Evolutionary conservation across 2,113 vertebrate genomes (phyloP).

Genomic region (Microcebus tavaratra): DNA sequence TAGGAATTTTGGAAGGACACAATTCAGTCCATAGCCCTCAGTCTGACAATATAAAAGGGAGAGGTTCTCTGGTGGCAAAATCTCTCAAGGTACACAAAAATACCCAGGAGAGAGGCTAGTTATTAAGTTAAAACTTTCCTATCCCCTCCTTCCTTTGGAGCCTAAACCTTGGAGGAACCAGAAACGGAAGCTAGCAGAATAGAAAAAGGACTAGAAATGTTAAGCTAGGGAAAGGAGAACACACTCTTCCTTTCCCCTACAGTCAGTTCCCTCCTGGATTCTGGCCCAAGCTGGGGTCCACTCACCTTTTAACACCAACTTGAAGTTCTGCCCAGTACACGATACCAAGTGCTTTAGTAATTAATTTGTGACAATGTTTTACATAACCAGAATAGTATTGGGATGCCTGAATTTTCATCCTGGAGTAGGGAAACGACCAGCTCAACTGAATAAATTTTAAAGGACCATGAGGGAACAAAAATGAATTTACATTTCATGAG

Average conservation of each 20-base stretch:
- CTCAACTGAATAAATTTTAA: neutral
- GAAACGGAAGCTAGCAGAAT: neutral
- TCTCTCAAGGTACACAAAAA: neutral
- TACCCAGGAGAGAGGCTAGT: neutral
- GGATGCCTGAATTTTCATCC: neutral
- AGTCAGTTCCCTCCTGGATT: neutral
- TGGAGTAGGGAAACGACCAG: neutral
- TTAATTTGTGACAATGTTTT: neutral
- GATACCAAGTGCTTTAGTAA: neutral
- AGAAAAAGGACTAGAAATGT: neutral
- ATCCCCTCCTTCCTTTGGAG: neutral
- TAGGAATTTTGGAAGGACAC: neutral
- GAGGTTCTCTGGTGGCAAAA: no score
- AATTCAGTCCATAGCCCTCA: neutral
- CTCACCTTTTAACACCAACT: neutral
- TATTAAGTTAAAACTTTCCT: neutral
- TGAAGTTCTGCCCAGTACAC: neutral
- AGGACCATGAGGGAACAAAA: neutral
- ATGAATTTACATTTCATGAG: neutral
- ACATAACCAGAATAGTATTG: neutral
- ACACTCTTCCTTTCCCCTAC: neutral
- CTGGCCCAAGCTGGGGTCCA: neutral
- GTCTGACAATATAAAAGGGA: neutral
- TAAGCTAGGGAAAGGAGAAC: neutral
- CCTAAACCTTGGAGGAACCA: neutral